Evolutionary conservation across 2,888 invertebrate genomes (phyloP), one percentile per base, ranked within the genome.

Genomic region (Antitype chi): DNA sequence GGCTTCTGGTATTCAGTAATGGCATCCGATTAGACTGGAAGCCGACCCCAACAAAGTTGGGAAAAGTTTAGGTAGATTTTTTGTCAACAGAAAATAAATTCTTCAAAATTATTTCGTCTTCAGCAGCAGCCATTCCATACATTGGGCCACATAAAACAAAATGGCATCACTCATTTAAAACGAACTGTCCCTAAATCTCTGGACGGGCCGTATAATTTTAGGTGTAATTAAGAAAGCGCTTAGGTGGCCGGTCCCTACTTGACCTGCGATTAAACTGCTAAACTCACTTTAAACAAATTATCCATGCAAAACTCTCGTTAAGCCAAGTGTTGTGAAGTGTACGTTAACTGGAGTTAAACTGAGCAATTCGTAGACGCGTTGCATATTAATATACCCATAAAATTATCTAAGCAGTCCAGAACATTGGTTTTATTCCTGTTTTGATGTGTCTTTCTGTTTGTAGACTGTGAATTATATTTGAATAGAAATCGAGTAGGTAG

Each of bases 281-380:
- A 94, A 93, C 92, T 92, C 91, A 91, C 89, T 91, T 94, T 92
- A 93, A 92, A 93, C 92, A 95, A 94, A 95, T 95, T 93, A 92
- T 92, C 92, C 91, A 90, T 92, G 91, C 92, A 90, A 92, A 92
- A 93, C 91, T 92, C 89, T 89, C 85, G 89, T 88, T 88, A 87
- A 87, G 89, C 89, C 85, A 80, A 81, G 85, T 84, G 87, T 84
- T 80, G 81, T 86, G 86, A 88, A 90, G 88, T 88, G 85, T 82
- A 85, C 88, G 87, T 89, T 87, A 88, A 88, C 87, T 85, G 81
- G 82, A 80, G 83, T 79, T 86, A 90, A 92, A 92, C 90, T 89
- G 87, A 92, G 91, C 91, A 90, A 92, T 93, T 93, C 89, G 86
- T 91, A 92, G 78, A 83, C 78, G 85, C 89, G 88, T 88, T 93